phyloP scores from a whole-genome alignment of 1,140 invertebrate species.

The Formica exsecta region DNA sequence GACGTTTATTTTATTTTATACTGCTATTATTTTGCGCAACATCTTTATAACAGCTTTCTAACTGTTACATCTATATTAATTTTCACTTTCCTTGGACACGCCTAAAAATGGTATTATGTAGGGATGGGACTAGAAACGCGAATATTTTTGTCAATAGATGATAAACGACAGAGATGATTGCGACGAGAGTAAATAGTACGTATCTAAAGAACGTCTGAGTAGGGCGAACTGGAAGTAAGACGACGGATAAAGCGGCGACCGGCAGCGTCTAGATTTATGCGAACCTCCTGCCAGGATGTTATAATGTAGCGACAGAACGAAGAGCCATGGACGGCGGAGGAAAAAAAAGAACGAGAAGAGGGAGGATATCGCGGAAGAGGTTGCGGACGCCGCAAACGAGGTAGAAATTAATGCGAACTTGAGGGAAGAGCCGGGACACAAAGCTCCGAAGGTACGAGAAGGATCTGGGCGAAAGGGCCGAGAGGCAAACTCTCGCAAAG shows the following conservation, averaged over 20 bases:
- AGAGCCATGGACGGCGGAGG: neutral
- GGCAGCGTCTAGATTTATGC: slow-evolving; percentile 49
- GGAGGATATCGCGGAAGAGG: slow-evolving; percentile 23
- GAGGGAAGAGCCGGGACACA: slow-evolving; percentile 50
- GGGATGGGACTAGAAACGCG: neutral
- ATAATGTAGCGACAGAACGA: slow-evolving; percentile 44
- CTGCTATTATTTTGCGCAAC: neutral
- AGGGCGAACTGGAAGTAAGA: slow-evolving; percentile 18
- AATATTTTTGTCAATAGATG: slow-evolving; percentile 17
- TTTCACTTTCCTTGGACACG: neutral
- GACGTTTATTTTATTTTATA: neutral
- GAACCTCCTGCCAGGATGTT: slow-evolving; percentile 31
- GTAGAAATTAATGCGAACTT: slow-evolving; percentile 63
- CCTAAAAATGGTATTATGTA: neutral
- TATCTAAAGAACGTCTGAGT: slow-evolving; percentile 37
- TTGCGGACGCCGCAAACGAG: slow-evolving; percentile 57
- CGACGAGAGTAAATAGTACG: slow-evolving; percentile 7
- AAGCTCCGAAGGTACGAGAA: slow-evolving; percentile 50
- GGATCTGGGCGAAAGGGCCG: slow-evolving; percentile 49
- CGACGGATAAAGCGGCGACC: slow-evolving; percentile 6
- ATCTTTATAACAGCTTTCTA: neutral
- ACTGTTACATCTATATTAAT: too few relatives aligned
- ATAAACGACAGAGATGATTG: slow-evolving; percentile 20
- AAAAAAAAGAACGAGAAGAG: neutral
- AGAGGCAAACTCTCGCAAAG: slow-evolving; percentile 54